Evolutionary conservation across 2,113 vertebrate species (phyloP).

Genomic region (Okapia johnstoni): DNA sequence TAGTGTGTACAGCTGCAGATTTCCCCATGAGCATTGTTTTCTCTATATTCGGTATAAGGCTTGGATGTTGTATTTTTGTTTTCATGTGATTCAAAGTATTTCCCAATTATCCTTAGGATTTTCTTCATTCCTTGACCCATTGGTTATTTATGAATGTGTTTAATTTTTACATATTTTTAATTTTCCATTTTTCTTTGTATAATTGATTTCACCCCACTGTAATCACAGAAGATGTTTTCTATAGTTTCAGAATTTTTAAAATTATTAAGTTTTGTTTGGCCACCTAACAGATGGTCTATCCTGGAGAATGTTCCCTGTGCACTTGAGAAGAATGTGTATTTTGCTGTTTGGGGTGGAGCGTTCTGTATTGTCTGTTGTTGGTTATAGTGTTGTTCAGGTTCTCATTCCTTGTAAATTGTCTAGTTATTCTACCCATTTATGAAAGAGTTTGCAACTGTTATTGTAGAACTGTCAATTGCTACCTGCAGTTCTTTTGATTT

Average conservation of each 20-base stretch:
- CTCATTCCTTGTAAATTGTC: not conserved
- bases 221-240: not conserved
- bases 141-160: not conserved
- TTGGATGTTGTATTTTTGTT: not conserved
- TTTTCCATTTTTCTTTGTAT: not conserved
- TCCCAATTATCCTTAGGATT: not conserved
- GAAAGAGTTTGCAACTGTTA: not conserved
- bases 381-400: not conserved
- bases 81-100: not conserved
- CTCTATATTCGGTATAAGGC: not conserved
- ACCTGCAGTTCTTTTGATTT: not conserved
- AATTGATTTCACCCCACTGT: not conserved
- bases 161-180: not conserved
- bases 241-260: not conserved
- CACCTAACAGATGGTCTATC: not conserved
- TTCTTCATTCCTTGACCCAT: not conserved
- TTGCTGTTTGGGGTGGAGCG: not conserved
- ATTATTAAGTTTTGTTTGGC: not conserved
- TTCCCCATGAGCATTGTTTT: not conserved
- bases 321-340: not conserved
- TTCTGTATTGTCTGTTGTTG: not conserved
- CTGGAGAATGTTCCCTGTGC: not conserved
- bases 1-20: not conserved
- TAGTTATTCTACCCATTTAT: not conserved
- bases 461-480: not conserved